A percentile compares a stretch with the other conserved stretches of the same genome.
phyloP scores from a whole-genome alignment of 2,888 invertebrate species.

The Drosophila tanythrix region DNA sequence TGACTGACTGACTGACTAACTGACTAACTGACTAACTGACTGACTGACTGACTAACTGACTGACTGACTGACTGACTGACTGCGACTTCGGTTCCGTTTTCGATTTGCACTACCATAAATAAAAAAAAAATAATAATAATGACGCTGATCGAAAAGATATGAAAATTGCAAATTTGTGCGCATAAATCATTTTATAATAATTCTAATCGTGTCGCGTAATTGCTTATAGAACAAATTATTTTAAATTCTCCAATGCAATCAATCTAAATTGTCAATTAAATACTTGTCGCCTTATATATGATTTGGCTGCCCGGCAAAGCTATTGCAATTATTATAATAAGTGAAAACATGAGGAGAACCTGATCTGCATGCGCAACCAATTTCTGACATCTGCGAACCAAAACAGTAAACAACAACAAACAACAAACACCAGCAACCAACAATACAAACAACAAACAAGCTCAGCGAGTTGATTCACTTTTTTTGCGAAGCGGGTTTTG shows the following conservation, averaged over 20 bases:
- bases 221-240: slow-evolving; percentile 58
- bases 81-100: slow-evolving; percentile 45
- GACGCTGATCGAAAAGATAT: slow-evolving; percentile 35
- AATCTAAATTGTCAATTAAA: slow-evolving; percentile 18
- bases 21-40: not conserved
- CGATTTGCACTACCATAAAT: slow-evolving; percentile 34
- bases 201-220: slow-evolving; percentile 54
- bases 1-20: not conserved
- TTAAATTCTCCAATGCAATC: slow-evolving; percentile 3
- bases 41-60: not conserved
- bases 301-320: not conserved
- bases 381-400: not conserved
- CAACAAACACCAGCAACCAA: not conserved
- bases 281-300: not conserved
- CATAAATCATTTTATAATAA: slow-evolving; percentile 57
- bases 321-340: too few relatives aligned
- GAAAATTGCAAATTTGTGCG: slow-evolving; percentile 48
- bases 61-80: slow-evolving; percentile 1
- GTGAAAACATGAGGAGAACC: slow-evolving; percentile 2
- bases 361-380: slow-evolving; percentile 6
- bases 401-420: not conserved
- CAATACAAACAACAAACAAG: not conserved
- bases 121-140: slow-evolving; percentile 14
- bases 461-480: not conserved
- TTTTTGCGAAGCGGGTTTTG: slow-evolving; percentile 7